Evolutionary conservation across 92 coral and sea anemone species (phyloP), one percentile per base, ranked within the genome.

Genomic region (Porites divaricata): DNA sequence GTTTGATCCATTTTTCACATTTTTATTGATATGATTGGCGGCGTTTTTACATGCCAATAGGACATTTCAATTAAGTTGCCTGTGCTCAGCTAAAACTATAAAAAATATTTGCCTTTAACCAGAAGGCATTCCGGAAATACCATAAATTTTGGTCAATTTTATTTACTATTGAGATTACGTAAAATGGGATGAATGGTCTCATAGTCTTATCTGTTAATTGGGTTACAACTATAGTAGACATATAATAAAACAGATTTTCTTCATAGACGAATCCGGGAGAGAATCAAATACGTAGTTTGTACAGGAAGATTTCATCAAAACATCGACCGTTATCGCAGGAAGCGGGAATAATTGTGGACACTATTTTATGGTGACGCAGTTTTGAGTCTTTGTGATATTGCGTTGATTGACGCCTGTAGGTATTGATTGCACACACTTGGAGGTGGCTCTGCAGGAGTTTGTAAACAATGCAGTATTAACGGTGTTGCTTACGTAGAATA

Each of bases 401-500:
- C 56, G 23, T 45, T 26, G 57, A 63, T 64, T 78, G 84, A 80
- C 84, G 67, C 58, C 50, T 35, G 23, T 15, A 16, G 9, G 79
- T 57, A 48, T 80, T 67, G 53, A 67, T 54, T 22, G 68, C 63
- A 67, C 52, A 63, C 64, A 67, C 21, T 26, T 19, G 59, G 14
- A 25, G 75, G 20, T 68, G 77, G 4, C 1, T 9, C 22, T 71
- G 75, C 56, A 1, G 2, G 13, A 17, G 28, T 11, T 12, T 14
- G 76, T 80, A 69, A 80, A 80, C 84, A 69, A 1, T 68, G 50
- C 51, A 2, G 28, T 50, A 23, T 51, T 51, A 17, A 15, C 17
- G 57, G 54, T 64, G 84, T 80, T 80, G 68, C 76, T 56, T 53
- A 80, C 67, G 67, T 28, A 68, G 63, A 69, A 22, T 20, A 50